Conservation (phyloP, 2,888 invertebrate genomes). For the Tetrapedia diversipes region DNA sequence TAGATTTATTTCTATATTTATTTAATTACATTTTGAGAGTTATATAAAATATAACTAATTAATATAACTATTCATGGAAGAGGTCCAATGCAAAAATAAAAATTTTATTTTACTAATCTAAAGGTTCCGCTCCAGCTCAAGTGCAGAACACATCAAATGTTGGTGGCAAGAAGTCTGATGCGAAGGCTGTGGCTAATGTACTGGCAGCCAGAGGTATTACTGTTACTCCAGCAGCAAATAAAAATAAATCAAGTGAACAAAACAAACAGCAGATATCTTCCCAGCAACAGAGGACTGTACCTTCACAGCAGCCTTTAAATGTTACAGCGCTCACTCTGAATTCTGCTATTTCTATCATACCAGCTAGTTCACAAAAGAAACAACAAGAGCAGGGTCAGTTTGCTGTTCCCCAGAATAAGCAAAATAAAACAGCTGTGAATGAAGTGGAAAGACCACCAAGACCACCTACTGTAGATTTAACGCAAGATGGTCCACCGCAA, state of each 20-base stretch:
- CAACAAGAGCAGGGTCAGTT: slow-evolving; percentile 81
- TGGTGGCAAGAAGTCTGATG: slow-evolving; percentile 86
- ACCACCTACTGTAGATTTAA: slow-evolving; percentile 83
- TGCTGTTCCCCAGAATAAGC: slow-evolving; percentile 81
- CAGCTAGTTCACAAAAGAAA: slow-evolving; percentile 82
- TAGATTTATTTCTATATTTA: not conserved
- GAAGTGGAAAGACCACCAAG: slow-evolving; percentile 83
- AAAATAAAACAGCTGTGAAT: slow-evolving; percentile 73
- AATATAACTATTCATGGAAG: slow-evolving; percentile 61
- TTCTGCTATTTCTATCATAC: slow-evolving; percentile 86
- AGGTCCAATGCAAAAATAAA: slow-evolving; percentile 67
- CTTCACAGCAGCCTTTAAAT: slow-evolving; percentile 77
- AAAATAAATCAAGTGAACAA: slow-evolving; percentile 75
- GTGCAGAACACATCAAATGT: slow-evolving; percentile 73
- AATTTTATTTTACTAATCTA: slow-evolving; percentile 72
- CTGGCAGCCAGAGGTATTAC: slow-evolving; percentile 91
- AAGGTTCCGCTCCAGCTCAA: slow-evolving; percentile 81
- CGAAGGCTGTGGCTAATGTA: slow-evolving; percentile 90
- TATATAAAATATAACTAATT: too few species aligned
- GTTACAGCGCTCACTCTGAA: slow-evolving; percentile 84
- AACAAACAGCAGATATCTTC: slow-evolving; percentile 75
- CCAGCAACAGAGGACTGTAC: slow-evolving; percentile 75
- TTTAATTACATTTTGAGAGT: not conserved
- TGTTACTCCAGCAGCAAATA: slow-evolving; percentile 87
- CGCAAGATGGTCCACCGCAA: slow-evolving; percentile 80